A percentile compares a stretch with the other conserved stretches of the same genome.
phyloP scores from a whole-genome alignment of 2,888 invertebrate species.

The Diplolepis rosae region DNA sequence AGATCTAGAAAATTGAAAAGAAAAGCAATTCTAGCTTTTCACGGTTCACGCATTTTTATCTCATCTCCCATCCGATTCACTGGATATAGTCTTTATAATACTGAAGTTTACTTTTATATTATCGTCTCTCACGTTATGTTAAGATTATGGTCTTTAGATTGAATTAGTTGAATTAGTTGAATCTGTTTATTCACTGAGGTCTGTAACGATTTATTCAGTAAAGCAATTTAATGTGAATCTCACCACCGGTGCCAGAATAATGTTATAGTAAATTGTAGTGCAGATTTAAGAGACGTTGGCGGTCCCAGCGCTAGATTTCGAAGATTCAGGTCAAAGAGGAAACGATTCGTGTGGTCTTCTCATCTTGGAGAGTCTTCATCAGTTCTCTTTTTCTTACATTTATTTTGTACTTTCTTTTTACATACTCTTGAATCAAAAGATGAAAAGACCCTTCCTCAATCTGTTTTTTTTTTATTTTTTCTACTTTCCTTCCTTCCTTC shows the following conservation, averaged over 20 bases:
- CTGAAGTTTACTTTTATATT: slow-evolving; percentile 19
- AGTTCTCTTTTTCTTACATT: slow-evolving; percentile 6
- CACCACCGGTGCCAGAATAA: slow-evolving; percentile 11
- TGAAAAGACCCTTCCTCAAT: background rate
- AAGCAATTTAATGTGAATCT: slow-evolving; percentile 1
- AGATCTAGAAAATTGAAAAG: background rate
- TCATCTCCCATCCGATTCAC: slow-evolving; percentile 1
- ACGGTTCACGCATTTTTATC: slow-evolving; percentile 14
- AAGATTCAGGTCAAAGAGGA: background rate
- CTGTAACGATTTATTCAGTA: slow-evolving; percentile 10
- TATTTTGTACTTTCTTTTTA: slow-evolving; percentile 20
- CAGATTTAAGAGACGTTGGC: background rate
- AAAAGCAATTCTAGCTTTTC: background rate
- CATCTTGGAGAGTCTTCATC: background rate
- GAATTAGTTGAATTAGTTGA: slow-evolving; percentile 6
- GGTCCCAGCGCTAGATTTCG: background rate
- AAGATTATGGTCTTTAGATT: background rate
- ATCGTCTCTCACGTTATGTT: background rate
- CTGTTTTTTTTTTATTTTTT: background rate
- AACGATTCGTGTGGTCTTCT: background rate
- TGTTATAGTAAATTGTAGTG: background rate
- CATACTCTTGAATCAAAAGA: background rate
- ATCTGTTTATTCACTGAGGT: slow-evolving; percentile 3
- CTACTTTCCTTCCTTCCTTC: background rate
- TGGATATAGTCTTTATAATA: slow-evolving; percentile 14